Percentiles rank a stretch among this genome's conserved stretches.
These are phyloP conservation scores for Desoria tigrina DNA, from an alignment of 2,888 invertebrate species.

Conservation along the genomic window DNA sequence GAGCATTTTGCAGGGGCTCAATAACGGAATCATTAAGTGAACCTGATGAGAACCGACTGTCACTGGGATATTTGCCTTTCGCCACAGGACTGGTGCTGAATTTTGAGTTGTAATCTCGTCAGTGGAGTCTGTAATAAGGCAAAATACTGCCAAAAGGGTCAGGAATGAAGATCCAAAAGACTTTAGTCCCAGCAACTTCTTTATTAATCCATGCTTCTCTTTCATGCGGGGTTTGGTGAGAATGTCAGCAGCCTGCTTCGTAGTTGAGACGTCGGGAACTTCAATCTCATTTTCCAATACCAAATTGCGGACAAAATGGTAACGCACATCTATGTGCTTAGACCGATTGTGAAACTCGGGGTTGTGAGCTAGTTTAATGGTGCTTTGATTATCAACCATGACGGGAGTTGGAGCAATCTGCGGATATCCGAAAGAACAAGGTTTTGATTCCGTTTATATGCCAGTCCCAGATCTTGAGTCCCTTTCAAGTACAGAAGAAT, in stretches of 20 bases:
- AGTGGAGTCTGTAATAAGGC: not conserved
- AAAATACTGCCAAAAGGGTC: not conserved
- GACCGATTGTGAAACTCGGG: slow-evolving; percentile 39
- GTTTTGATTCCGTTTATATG: slow-evolving; percentile 25
- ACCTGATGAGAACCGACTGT: not conserved
- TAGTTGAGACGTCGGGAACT: slow-evolving; percentile 2
- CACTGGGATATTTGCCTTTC: slow-evolving; percentile 11
- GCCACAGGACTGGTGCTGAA: slow-evolving; percentile 12
- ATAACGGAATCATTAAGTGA: not conserved
- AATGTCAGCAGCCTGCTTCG: slow-evolving; percentile 17
- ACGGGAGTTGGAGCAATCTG: not conserved
- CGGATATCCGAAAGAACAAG: slow-evolving; percentile 15
- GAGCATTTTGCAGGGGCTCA: not conserved
- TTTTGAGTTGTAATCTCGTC: not conserved
- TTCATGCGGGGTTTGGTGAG: slow-evolving; percentile 26
- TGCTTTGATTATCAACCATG: slow-evolving; percentile 30
- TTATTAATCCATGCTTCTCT: slow-evolving; percentile 37
- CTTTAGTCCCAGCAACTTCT: slow-evolving; percentile 27
- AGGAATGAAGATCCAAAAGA: no score
- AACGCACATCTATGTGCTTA: slow-evolving; percentile 24
- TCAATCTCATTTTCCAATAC: slow-evolving; percentile 3
- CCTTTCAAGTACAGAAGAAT: slow-evolving; percentile 13
- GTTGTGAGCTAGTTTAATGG: slow-evolving; percentile 47
- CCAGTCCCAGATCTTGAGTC: not conserved
- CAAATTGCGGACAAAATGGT: slow-evolving; percentile 39